Conservation (phyloP, 2,797 vertebrate species). For the Clangula hyemalis region DNA sequence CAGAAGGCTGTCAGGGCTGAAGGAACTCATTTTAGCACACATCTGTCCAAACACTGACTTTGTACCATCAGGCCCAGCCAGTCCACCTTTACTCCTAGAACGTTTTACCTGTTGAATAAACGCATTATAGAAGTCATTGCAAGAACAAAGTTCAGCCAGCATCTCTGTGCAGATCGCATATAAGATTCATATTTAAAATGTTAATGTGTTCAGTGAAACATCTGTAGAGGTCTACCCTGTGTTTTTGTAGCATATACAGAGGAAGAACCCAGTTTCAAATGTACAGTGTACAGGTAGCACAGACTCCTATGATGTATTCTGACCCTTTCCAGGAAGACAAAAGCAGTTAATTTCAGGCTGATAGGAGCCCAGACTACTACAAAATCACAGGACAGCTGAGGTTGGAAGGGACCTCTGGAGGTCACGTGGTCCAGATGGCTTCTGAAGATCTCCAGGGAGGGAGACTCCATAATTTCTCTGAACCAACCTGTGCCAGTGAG, state of each 20-base stretch:
- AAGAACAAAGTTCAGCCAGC: not conserved
- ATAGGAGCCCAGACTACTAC: not conserved
- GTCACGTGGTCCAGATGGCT: not conserved
- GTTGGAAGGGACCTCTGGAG: not conserved
- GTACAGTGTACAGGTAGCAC: not conserved
- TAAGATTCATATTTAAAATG: not conserved
- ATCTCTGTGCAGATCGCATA: not conserved
- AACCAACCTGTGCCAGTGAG: not conserved
- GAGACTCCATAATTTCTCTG: not conserved
- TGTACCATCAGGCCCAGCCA: slow-evolving; percentile 96
- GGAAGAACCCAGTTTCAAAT: not conserved
- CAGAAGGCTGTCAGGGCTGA: slow-evolving; percentile 95
- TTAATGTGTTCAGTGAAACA: not conserved
- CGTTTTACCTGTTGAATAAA: slow-evolving; percentile 89
- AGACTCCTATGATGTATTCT: not conserved
- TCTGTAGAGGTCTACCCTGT: not conserved
- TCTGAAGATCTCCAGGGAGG: not conserved
- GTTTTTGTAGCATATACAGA: not conserved
- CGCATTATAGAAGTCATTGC: not conserved
- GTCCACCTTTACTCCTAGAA: slow-evolving; percentile 98
- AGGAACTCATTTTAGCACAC: slow-evolving; percentile 98
- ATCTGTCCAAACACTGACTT: slow-evolving; percentile 99
- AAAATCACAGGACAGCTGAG: not conserved
- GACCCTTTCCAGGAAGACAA: not conserved
- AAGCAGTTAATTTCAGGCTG: not conserved